Base-by-base conservation (phyloP, 2,113 vertebrate species). In the Odocoileus hemionus region DNA sequence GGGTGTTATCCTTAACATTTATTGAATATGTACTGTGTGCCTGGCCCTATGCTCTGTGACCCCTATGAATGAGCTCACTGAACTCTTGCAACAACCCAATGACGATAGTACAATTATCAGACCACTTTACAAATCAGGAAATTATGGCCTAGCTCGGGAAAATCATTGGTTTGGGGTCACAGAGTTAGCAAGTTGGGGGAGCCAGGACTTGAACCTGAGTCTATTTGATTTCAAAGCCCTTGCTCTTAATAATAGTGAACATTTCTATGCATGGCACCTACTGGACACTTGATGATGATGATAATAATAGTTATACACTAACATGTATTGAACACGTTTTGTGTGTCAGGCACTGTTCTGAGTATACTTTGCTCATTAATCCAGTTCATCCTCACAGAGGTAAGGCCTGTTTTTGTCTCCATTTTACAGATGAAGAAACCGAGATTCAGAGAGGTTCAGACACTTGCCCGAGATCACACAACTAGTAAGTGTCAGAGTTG, bases 381-480 rank as follows among this genome's bases (percentile, higher is more conserved):
- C 30, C 26, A 52, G 36, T 64, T 79, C 43, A 47, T 90, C 80
- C 58, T 96, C 76, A 85, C 25, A 50, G 74, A 97, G 61, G 28
- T 97, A 98, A 97, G 58, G 78, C 91, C 67, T 96, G 74, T 91
- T 96, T 94, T 86, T 95, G 15, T 98, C 94, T 98, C 91, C 25
- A 1, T 95, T 98, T 97, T 95, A 64, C 96, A 98, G 98, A 98
- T 98, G 98, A 98, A 95, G 98, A 97, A 98, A 95, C 97, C 89
- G 79, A 98, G 97, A 98, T 97, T 98, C 98, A 97, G 97, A 97
- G 96, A 97, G 96, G 83, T 98, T 98, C 97, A 98, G 89, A 98
- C 93, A 97, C 91, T 97, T 97, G 96, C 70, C 86, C 82, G 1
- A 98, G 93, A 92, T 97, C 97, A 91, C 91, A 78, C 91, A 96